A percentile compares a stretch with the other conserved stretches of the same genome.
These are phyloP conservation scores for Galerucella calmariensis DNA, from an alignment of 2,888 invertebrate species.

Conservation along the genomic window DNA sequence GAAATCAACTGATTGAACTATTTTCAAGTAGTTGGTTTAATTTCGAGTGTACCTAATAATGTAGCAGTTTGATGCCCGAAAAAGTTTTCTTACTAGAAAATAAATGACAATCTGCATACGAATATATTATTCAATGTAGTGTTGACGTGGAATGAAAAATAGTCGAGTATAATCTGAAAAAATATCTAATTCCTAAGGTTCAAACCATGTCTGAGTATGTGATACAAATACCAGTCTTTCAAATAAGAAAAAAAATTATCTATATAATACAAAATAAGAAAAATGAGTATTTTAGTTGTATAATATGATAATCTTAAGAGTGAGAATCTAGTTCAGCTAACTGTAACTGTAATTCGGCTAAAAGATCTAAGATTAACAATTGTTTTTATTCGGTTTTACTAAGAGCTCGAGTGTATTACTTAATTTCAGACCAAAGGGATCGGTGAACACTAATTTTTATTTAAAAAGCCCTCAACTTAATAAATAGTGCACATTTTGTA, in stretches of 20 bases:
- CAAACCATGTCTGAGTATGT: neutral
- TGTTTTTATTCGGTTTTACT: neutral
- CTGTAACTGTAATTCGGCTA: slow-evolving; percentile 28
- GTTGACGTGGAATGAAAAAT: slow-evolving; percentile 10
- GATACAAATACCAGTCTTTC: slow-evolving; percentile 23
- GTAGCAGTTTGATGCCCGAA: no score
- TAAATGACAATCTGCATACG: no score
- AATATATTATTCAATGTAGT: slow-evolving; percentile 1
- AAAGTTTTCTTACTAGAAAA: no score
- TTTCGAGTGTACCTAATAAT: no score
- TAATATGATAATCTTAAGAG: slow-evolving; percentile 13
- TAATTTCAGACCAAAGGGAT: slow-evolving; percentile 30
- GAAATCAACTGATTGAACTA: no score
- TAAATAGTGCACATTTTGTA: neutral
- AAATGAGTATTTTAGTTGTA: slow-evolving; percentile 26
- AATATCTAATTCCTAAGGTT: slow-evolving; percentile 2
- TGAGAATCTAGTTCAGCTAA: slow-evolving; percentile 22
- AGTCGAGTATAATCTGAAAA: neutral
- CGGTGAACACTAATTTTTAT: slow-evolving; percentile 1
- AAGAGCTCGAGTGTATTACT: neutral
- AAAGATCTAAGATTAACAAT: slow-evolving; percentile 5
- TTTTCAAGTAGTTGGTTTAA: no score
- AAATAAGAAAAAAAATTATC: slow-evolving; percentile 18
- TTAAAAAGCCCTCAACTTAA: slow-evolving; percentile 10
- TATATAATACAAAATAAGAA: slow-evolving; percentile 13